These are phyloP conservation scores for Watsonalla cultraria DNA, from an alignment of 2,888 invertebrate genomes.

Conservation along the genomic window DNA sequence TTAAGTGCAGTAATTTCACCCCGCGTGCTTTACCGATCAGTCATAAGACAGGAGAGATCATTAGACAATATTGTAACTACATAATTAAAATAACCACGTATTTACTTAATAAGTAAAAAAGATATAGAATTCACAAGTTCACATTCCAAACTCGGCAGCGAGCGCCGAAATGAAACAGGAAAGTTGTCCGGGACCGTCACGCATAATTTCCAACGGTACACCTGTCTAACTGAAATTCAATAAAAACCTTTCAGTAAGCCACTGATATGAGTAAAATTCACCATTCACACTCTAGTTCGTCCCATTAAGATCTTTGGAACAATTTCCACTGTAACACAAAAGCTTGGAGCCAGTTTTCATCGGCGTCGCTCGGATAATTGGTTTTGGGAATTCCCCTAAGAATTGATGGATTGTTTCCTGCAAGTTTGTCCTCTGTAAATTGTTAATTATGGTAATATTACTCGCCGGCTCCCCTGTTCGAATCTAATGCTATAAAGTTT, in stretches of 20 bases:
- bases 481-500: conserved; percentile 30
- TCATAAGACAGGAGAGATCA: no score
- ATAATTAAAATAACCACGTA: no score
- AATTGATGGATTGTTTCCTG: conserved; percentile 64
- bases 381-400: conserved; percentile 40
- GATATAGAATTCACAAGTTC: background rate
- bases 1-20: no score
- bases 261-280: conserved; percentile 1
- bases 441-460: conserved; percentile 66
- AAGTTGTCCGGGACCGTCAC: background rate
- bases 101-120: no score
- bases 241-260: conserved; percentile 2
- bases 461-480: conserved; percentile 27
- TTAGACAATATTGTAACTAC: no score
- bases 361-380: conserved; percentile 47
- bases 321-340: conserved; percentile 4
- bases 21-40: no score
- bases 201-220: background rate
- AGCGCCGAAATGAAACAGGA: background rate
- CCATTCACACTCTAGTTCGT: conserved; percentile 1
- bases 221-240: conserved; percentile 2
- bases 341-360: conserved; percentile 16
- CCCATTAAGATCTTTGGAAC: conserved; percentile 2
- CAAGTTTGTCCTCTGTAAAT: conserved; percentile 54
- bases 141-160: background rate